Percentiles rank a stretch among this genome's conserved stretches.
Evolutionary conservation across 1,140 invertebrate species (phyloP).

Genomic region (Euwallacea similis): DNA sequence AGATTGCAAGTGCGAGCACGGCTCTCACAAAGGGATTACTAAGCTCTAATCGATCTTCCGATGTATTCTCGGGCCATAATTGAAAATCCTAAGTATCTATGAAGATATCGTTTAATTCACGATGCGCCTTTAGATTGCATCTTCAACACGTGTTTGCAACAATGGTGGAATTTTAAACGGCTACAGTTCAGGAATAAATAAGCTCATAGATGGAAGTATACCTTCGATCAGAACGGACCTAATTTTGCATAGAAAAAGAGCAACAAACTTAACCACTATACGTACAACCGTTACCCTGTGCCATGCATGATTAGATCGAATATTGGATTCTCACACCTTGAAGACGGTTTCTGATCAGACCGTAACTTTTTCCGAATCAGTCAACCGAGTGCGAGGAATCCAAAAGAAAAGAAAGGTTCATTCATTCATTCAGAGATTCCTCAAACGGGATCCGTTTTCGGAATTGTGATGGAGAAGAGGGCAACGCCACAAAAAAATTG

Average conservation of each 20-base stretch:
- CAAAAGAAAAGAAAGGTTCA: constrained; percentile 21
- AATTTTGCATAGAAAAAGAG: constrained; percentile 18
- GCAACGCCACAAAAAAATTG: background rate
- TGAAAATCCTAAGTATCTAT: constrained; percentile 12
- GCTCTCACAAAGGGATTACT: too few species aligned
- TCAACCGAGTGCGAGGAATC: constrained; percentile 23
- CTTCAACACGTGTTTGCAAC: constrained; percentile 11
- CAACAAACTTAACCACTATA: background rate
- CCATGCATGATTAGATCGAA: constrained; percentile 30
- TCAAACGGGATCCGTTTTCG: constrained; percentile 16
- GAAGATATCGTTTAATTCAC: constrained; percentile 10
- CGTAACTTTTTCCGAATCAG: constrained; percentile 21
- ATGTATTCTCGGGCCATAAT: constrained; percentile 7
- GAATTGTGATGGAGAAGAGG: background rate
- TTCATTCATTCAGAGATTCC: constrained; percentile 14
- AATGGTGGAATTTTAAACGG: constrained; percentile 10
- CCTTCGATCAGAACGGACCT: background rate
- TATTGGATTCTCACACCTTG: constrained; percentile 30
- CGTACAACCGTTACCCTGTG: constrained; percentile 20
- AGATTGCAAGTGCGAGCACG: too few species aligned
- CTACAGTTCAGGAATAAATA: constrained; percentile 10
- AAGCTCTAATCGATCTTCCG: background rate
- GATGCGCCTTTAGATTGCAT: background rate
- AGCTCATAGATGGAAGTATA: background rate
- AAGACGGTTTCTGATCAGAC: constrained; percentile 4